Conservation (phyloP, 2,888 invertebrate genomes). For the Ichneumon xanthorius region DNA sequence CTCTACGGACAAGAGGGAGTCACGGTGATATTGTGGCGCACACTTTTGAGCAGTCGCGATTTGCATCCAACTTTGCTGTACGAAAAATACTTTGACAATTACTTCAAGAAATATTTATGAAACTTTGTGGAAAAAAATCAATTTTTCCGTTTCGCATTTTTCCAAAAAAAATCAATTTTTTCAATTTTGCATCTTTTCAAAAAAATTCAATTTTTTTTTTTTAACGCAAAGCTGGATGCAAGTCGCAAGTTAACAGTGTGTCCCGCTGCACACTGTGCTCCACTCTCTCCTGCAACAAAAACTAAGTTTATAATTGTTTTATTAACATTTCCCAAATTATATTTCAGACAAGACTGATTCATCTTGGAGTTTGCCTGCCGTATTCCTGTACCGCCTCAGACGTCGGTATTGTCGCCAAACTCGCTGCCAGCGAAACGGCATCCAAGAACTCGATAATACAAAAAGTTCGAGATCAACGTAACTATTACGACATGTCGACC, state of each 20-base stretch:
- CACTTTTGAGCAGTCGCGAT: background rate
- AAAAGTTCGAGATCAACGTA: conserved; percentile 89
- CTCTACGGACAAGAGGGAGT: too few relatives aligned
- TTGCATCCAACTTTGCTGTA: background rate
- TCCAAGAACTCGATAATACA: conserved; percentile 85
- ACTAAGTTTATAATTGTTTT: background rate
- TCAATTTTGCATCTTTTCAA: too few relatives aligned
- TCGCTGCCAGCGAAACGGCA: conserved; percentile 86
- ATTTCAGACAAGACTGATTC: conserved; percentile 89
- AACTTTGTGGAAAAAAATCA: too few relatives aligned
- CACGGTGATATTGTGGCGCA: too few relatives aligned
- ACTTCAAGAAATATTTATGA: too few relatives aligned
- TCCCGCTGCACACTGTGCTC: background rate
- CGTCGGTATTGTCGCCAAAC: conserved; percentile 85
- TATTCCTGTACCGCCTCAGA: conserved; percentile 88
- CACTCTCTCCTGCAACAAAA: background rate
- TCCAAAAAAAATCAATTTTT: too few relatives aligned
- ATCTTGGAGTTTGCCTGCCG: conserved; percentile 92
- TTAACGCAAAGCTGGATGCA: background rate
- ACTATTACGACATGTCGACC: conserved; percentile 88
- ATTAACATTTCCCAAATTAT: background rate
- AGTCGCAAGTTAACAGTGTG: background rate
- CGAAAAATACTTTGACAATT: too few relatives aligned
- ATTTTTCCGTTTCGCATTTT: too few relatives aligned
- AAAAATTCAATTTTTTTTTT: too few relatives aligned